These are phyloP conservation scores for Lamprotornis superbus DNA, from an alignment of 2,113 vertebrate genomes.

Conservation along the genomic window DNA sequence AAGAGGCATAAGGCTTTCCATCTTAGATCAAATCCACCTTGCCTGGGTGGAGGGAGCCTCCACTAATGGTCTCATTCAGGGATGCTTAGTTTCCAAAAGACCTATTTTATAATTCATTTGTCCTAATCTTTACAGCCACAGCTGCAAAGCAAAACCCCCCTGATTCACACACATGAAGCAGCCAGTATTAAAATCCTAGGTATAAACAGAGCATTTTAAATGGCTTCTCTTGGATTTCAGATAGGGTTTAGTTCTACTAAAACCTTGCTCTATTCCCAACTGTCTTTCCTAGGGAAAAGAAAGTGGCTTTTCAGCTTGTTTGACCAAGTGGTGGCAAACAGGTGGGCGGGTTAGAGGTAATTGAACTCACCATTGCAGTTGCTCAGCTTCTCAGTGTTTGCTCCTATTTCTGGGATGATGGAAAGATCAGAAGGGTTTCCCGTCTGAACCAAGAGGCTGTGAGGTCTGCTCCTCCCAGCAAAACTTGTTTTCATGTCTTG, in stretches of 20 bases:
- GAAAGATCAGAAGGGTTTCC: slow-evolving; percentile 82
- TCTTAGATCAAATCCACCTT: neutral
- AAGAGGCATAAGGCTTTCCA: neutral
- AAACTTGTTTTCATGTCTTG: slow-evolving; percentile 71
- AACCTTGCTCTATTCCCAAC: neutral
- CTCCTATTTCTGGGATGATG: slow-evolving; percentile 81
- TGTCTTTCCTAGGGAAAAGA: neutral
- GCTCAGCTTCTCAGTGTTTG: slow-evolving; percentile 38
- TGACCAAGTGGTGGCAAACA: neutral
- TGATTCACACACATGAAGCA: neutral
- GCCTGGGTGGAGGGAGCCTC: neutral
- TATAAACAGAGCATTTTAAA: neutral
- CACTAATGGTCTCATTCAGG: neutral
- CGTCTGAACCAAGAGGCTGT: slow-evolving; percentile 71
- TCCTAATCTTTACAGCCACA: neutral
- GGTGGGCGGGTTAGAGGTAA: neutral
- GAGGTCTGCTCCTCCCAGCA: slow-evolving; percentile 68
- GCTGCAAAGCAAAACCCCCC: neutral
- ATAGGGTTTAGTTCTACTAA: neutral
- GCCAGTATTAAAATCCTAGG: neutral
- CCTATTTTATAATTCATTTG: neutral
- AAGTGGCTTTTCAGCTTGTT: neutral
- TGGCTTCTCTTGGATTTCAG: neutral
- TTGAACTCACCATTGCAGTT: slow-evolving; percentile 48
- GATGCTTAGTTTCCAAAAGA: neutral